Evolutionary conservation across 2,888 invertebrate genomes (phyloP).

Genomic region (Lithosia quadra): DNA sequence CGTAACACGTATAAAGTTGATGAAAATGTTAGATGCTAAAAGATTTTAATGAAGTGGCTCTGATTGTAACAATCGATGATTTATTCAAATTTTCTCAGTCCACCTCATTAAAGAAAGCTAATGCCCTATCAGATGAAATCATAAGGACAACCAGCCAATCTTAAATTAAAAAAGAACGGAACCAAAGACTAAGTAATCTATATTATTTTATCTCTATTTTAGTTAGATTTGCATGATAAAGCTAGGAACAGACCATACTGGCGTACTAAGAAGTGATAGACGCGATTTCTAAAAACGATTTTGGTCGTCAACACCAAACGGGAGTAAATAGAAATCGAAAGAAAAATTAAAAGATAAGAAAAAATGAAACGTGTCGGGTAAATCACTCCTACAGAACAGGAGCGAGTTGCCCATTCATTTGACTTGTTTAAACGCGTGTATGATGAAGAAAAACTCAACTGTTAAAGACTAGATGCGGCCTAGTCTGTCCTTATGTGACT

Average conservation of each 20-base stretch:
- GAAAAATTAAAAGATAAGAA: conserved; percentile 65
- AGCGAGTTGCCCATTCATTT: conserved; percentile 85
- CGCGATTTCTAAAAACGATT: conserved; percentile 82
- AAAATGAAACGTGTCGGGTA: conserved; percentile 72
- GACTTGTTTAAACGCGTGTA: conserved; percentile 77
- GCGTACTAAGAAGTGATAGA: conserved; percentile 45
- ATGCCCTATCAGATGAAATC: conserved; percentile 66
- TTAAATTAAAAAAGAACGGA: conserved; percentile 61
- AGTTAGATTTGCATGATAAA: conserved; percentile 48
- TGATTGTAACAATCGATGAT: conserved; percentile 23
- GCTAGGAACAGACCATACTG: conserved; percentile 50
- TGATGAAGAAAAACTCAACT: conserved; percentile 66
- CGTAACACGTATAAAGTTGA: conserved; percentile 55
- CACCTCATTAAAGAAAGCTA: conserved; percentile 68
- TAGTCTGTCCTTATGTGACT: conserved; percentile 87
- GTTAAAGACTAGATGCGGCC: conserved; percentile 76
- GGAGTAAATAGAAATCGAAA: conserved; percentile 62
- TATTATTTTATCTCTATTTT: conserved; percentile 34
- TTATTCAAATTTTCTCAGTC: conserved; percentile 38
- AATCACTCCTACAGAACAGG: conserved; percentile 75
- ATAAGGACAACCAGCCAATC: conserved; percentile 72
- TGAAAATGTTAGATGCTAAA: conserved; percentile 75
- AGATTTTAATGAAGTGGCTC: conserved; percentile 65
- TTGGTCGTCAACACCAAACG: conserved; percentile 85
- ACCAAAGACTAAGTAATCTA: conserved; percentile 37